Base-by-base conservation (phyloP, 2,888 invertebrate species). In the Kryphioiulus occultus region DNA sequence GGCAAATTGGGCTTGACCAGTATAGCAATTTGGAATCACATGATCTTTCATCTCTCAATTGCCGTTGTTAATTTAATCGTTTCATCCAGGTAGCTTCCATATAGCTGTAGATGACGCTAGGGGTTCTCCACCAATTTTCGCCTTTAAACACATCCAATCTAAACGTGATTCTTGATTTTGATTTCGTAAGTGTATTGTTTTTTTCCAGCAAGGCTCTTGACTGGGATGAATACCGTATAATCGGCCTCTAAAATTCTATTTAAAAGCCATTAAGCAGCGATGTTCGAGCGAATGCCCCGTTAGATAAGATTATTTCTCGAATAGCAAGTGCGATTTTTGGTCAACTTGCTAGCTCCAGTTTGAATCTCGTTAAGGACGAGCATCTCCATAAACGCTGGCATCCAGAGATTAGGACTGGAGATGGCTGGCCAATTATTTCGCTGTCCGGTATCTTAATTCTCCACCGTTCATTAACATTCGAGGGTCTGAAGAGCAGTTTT, bases 401-500 rank as follows among this genome's bases (percentile, higher is more conserved):
- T 47, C 17, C 19, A 47, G 47, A 47, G 47, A 47, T 12, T 47
- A 26, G 39, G 39, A n/a, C n/a, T n/a, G n/a, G n/a, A n/a, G n/a
- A n/a, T n/a, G n/a, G n/a, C n/a, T 59, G 59, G 59, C 68, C 68
- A 68, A 68, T 68, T 68, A 68, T 68, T 26, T 26, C 68, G 10
- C 26, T 68, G 68, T 68, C 68, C 68, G 68, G 68, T 68, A 68
- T 68, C 68, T 68, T 68, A 68, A 68, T 68, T 68, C 68, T 7
- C 26, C 68, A 26, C 9, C 68, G 68, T 68, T 68, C 68, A 68
- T 68, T 68, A 68, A 68, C 26, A 68, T 68, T 68, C 68, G 68
- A 26, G 26, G 68, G 68, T 26, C 68, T 68, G 26, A 68, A 68
- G 84, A 35, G 84, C 84, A 84, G 84, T 84, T 84, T 68, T 68